Evolutionary conservation across 2,797 vertebrate species (phyloP).

Genomic region (Emydoidea blandingii): DNA sequence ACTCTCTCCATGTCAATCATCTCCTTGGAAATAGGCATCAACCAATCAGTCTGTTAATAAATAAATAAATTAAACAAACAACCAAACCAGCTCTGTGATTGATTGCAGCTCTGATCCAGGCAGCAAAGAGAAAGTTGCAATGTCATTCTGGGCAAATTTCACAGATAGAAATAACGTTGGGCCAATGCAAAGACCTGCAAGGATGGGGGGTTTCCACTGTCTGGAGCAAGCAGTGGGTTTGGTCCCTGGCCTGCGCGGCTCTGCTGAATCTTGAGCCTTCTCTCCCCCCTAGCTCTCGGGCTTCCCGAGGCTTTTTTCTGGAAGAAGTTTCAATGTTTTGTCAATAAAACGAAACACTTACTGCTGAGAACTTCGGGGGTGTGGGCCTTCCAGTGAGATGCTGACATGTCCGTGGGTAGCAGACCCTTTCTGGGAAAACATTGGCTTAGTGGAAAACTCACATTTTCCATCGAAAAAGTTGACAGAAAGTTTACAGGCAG

Average conservation of each 20-base stretch:
- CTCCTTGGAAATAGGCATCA: conserved; percentile 75
- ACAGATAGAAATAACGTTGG: neutral
- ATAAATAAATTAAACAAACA: neutral
- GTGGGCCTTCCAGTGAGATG: neutral
- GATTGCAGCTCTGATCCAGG: conserved; percentile 32
- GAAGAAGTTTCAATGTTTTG: neutral
- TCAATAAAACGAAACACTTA: neutral
- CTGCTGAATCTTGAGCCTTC: neutral
- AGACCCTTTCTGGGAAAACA: neutral
- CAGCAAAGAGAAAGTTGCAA: conserved; percentile 38
- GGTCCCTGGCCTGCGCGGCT: neutral
- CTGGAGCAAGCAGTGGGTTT: fast-evolving
- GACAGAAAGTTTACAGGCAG: neutral
- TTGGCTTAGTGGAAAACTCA: neutral
- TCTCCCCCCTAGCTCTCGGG: neutral
- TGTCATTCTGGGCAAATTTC: neutral
- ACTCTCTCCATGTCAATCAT: conserved; percentile 57
- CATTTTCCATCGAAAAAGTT: neutral
- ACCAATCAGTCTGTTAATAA: conserved; percentile 43
- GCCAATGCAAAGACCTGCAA: neutral
- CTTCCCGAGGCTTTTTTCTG: neutral
- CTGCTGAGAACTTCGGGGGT: neutral
- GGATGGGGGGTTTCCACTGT: neutral
- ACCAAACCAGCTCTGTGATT: conserved; percentile 68
- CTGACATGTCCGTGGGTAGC: neutral